Evolutionary conservation across 2,113 vertebrate species (phyloP), one percentile per base, ranked within the genome.

Genomic region (Tetrao urogallus): DNA sequence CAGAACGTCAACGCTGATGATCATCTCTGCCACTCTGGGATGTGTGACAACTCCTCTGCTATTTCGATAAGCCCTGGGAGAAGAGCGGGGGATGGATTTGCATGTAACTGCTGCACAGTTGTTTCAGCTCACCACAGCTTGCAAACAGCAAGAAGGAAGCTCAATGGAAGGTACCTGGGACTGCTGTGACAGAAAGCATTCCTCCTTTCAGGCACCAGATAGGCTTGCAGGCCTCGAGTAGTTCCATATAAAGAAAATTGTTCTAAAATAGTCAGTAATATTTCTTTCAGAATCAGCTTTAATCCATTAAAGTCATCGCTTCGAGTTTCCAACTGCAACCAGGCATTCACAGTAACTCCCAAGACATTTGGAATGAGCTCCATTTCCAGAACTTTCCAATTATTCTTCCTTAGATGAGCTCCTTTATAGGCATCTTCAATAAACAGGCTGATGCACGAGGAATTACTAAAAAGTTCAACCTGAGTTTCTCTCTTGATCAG

Each of bases 61-160:
- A 11, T 81, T 93, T 67, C 42, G 0, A 43, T 19, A 7, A 88
- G 56, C 86, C 72, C 66, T 1, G 52, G 52, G 81, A 94, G 94
- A 60, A 54, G 28, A 78, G 81, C 6, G 19, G 81, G 64, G 74
- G 87, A 85, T 69, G 89, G 74, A 87, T 95, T 82, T 91, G 74
- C 66, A 82, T 32, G 70, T 70, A 86, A 60, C 47, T 8, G 2
- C 93, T 83, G 91, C 84, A 65, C 34, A 94, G 74, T 50, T 87
- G 61, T 61, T 66, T 83, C 85, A 92, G 90, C 88, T 93, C 48
- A 3, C 64, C 83, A 63, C 81, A 83, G 86, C 76, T 57, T 36
- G 48, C 40, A 83, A 54, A 84, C 48, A 34, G 16, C 77, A 61
- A 48, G 85, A 72, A 64, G 65, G 50, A 1, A 71, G 63, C 74